phyloP scores from a whole-genome alignment of 1,140 invertebrate genomes.

The Chionoecetes opilio region DNA sequence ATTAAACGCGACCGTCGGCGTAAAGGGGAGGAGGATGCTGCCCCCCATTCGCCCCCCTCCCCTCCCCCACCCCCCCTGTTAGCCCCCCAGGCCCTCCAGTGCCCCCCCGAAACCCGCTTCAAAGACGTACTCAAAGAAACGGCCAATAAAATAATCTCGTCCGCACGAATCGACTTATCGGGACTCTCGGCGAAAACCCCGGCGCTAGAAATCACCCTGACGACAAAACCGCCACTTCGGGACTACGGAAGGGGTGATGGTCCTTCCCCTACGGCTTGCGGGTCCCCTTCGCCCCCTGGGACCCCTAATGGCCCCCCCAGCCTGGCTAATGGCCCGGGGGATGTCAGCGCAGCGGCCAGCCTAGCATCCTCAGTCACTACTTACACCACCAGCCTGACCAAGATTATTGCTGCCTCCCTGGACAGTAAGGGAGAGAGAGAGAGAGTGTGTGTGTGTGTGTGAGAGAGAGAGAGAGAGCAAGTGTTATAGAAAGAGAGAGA shows the following conservation, averaged over 20 bases:
- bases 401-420: slow-evolving; percentile 78
- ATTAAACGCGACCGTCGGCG: slow-evolving; percentile 81
- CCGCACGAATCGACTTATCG: slow-evolving; percentile 63
- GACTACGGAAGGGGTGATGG: neutral
- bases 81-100: slow-evolving; percentile 33
- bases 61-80: neutral
- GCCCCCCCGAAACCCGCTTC: slow-evolving; percentile 55
- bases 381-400: slow-evolving; percentile 77
- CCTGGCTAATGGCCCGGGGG: neutral
- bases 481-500: too few species aligned
- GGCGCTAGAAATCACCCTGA: slow-evolving; percentile 66
- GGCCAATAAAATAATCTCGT: slow-evolving; percentile 74
- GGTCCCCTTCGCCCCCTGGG: neutral
- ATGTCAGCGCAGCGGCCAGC: neutral
- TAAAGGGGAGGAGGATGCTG: slow-evolving; percentile 66
- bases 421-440: slow-evolving; percentile 71
- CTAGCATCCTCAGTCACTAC: slow-evolving; percentile 62
- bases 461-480: too few species aligned
- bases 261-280: neutral
- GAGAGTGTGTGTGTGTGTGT: too few species aligned
- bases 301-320: neutral
- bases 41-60: neutral
- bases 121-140: slow-evolving; percentile 76
- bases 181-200: slow-evolving; percentile 62
- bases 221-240: slow-evolving; percentile 19